Evolutionary conservation across 2,888 invertebrate species (phyloP).

Genomic region (Tenthredo notha): DNA sequence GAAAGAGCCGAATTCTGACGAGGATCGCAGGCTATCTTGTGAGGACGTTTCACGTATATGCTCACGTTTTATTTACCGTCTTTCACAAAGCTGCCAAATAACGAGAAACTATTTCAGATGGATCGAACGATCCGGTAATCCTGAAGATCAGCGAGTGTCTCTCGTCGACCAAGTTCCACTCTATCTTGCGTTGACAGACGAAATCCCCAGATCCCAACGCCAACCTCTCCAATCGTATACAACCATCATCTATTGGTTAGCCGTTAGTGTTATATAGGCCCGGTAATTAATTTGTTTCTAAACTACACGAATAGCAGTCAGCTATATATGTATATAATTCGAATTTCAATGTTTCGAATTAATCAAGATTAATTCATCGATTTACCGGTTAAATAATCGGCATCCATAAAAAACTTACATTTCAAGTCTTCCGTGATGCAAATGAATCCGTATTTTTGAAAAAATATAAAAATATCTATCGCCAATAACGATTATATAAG

Average conservation of each 20-base stretch:
- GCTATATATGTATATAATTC: not conserved
- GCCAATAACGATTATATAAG: no score
- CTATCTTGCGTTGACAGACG: constrained; percentile 77
- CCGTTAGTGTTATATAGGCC: constrained; percentile 10
- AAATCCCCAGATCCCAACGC: constrained; percentile 70
- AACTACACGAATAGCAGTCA: not conserved
- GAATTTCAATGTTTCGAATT: not conserved
- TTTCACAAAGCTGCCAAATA: constrained; percentile 1
- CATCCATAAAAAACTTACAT: constrained; percentile 24
- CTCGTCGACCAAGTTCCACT: constrained; percentile 76
- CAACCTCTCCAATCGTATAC: constrained; percentile 45
- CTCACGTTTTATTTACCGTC: not conserved
- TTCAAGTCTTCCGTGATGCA: constrained; percentile 57
- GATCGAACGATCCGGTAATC: constrained; percentile 67
- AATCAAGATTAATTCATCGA: not conserved
- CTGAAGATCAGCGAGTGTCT: constrained; percentile 76
- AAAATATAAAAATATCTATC: not conserved
- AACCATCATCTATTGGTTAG: constrained; percentile 29
- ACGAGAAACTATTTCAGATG: constrained; percentile 40
- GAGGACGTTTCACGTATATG: not conserved
- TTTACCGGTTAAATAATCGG: not conserved
- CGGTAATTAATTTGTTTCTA: constrained; percentile 48
- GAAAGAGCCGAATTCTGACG: not conserved
- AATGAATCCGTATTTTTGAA: not conserved
- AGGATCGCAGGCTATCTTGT: not conserved